Base-by-base conservation (phyloP, 2,888 invertebrate species). In the Scaptomyza caliginosa region DNA sequence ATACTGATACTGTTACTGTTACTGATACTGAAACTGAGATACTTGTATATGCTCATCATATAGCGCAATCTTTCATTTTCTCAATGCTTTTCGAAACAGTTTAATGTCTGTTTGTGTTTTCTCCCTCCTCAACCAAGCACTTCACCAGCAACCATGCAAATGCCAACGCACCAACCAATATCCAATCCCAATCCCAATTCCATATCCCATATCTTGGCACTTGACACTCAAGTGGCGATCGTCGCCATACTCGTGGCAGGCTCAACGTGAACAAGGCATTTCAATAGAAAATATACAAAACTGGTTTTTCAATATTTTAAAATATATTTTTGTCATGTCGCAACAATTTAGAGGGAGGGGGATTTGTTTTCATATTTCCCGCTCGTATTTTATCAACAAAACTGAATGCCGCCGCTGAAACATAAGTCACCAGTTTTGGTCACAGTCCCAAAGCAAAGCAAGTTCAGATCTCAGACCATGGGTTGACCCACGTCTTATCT, bases 31-130 rank as follows among this genome's bases (percentile, higher is more conserved):
- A 16, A 32, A 36, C 7, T 5, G 40, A 34, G 6, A 52, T 24
- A 63, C 60, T 76, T 77, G 74, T 60, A 71, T 57, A 80, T 81
- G 80, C 78, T 43, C 60, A 63, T 80, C 77, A 40, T 69, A 77
- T 69, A 71, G 71, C 76, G 66, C 76, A 78, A 80, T 71, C 68
- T 77, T 65, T 74, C 77, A 82, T 77, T 77, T 75, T 68, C 40
- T 58, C 51, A 57, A 66, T 74, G 52, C 40, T 59, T 75, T 77
- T 67, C 43, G 24, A 71, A 81, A 71, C 71, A 68, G 57, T 67
- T 76, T 66, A 56, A 76, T 77, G 76, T 67, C 58, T 65, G 64
- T 50, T 57, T 67, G 56, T 65, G 64, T 50, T 57, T 74, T 71
- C 32, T 63, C 38, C 62, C 43, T 11, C 13, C 24, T 19, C 39